phyloP scores from a whole-genome alignment of 1,140 invertebrate genomes.

The Eueides isabella region DNA sequence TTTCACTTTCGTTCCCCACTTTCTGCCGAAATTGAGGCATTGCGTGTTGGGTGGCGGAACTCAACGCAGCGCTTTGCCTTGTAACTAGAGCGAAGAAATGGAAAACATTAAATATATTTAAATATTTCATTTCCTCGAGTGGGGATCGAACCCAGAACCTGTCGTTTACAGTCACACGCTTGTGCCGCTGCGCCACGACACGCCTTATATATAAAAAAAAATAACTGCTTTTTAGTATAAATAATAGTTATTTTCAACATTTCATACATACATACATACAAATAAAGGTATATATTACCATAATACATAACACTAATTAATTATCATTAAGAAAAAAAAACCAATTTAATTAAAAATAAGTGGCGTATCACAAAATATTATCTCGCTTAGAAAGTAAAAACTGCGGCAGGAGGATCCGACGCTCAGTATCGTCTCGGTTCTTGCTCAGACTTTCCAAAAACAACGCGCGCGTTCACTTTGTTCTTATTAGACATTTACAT shows the following conservation, averaged over 20 bases:
- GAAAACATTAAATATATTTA: no score
- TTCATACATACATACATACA: conserved; percentile 1
- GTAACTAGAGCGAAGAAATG: no score
- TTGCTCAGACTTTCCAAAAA: conserved; percentile 71
- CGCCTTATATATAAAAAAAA: no score
- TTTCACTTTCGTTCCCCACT: no score
- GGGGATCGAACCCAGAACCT: no score
- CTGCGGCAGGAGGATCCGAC: conserved; percentile 43
- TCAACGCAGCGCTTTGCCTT: no score
- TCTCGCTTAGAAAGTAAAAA: conserved; percentile 61
- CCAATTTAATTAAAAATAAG: conserved; percentile 33
- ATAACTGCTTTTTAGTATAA: neutral
- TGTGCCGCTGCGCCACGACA: no score
- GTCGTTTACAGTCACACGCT: no score
- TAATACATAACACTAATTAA: conserved; percentile 22
- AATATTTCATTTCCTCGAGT: no score
- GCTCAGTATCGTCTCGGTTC: conserved; percentile 60
- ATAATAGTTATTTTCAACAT: neutral
- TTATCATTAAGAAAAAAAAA: conserved; percentile 31
- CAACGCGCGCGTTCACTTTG: conserved; percentile 29
- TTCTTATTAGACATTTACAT: conserved; percentile 16
- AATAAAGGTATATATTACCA: neutral
- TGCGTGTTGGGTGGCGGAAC: no score
- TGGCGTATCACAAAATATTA: conserved; percentile 39
- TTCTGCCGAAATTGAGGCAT: no score